These are phyloP conservation scores for Acropternis orthonyx DNA, from an alignment of 2,797 vertebrate genomes.

Conservation along the genomic window DNA sequence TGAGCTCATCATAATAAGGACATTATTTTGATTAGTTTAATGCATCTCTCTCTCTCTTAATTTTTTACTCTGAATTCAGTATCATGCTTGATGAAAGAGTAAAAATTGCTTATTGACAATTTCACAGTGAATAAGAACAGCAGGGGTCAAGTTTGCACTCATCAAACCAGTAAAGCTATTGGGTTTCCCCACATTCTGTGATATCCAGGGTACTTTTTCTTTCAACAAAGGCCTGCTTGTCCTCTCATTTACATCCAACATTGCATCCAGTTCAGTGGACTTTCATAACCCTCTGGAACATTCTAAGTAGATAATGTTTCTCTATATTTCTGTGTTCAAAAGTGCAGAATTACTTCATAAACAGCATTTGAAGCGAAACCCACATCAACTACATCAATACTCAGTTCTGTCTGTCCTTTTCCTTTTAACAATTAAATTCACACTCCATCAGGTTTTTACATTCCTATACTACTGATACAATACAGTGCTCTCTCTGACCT, in stretches of 20 bases:
- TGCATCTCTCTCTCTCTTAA: neutral
- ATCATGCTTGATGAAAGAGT: neutral
- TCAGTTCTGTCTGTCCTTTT: neutral
- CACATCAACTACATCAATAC: neutral
- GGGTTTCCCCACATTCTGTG: neutral
- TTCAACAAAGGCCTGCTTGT: neutral
- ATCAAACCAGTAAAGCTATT: neutral
- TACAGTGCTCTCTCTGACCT: neutral
- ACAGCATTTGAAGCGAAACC: neutral
- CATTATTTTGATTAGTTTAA: constrained; percentile 35
- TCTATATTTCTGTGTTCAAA: neutral
- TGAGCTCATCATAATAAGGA: constrained; percentile 46
- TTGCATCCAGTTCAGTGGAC: neutral
- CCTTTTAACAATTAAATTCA: neutral
- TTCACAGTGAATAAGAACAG: neutral
- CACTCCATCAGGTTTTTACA: neutral
- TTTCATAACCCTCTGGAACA: neutral
- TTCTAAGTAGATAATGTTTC: neutral
- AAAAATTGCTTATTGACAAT: constrained; percentile 34
- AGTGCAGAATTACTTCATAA: neutral
- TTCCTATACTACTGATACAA: neutral
- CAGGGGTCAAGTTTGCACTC: neutral
- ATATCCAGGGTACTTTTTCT: neutral
- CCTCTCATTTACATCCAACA: neutral
- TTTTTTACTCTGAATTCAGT: constrained; percentile 11